Conservation (phyloP, 1,140 invertebrate genomes). For the Drosophila varians region DNA sequence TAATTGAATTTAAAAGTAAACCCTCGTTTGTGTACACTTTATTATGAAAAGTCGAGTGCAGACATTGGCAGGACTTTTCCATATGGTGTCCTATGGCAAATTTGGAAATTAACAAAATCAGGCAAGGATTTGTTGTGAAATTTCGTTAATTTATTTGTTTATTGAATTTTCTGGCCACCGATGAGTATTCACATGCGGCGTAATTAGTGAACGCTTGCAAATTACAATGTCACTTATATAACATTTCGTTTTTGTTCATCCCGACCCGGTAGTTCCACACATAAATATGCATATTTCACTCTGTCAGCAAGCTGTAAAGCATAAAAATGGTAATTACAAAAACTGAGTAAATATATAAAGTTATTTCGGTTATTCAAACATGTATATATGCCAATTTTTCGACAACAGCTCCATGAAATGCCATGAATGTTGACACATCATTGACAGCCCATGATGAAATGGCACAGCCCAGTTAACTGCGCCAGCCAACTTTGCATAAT, state of each 20-base stretch:
- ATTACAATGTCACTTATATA: slow-evolving; percentile 28
- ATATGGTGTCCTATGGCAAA: slow-evolving; percentile 40
- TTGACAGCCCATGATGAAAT: background rate
- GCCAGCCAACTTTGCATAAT: background rate
- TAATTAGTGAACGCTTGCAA: slow-evolving; percentile 42
- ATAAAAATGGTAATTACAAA: slow-evolving; percentile 73
- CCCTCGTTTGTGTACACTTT: slow-evolving; percentile 54
- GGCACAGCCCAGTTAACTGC: background rate
- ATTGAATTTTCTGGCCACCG: slow-evolving; percentile 44
- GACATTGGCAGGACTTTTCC: slow-evolving; percentile 35
- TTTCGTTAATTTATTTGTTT: slow-evolving; percentile 74
- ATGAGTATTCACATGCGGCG: slow-evolving; percentile 17
- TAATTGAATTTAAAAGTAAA: background rate
- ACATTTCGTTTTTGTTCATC: slow-evolving; percentile 35
- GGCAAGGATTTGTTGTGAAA: slow-evolving; percentile 53
- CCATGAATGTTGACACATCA: slow-evolving; percentile 41
- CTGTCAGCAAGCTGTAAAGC: slow-evolving; percentile 52
- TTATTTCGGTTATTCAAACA: slow-evolving; percentile 24
- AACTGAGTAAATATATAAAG: slow-evolving; percentile 27
- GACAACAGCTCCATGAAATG: slow-evolving; percentile 47
- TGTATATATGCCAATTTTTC: slow-evolving; percentile 38
- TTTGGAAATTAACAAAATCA: slow-evolving; percentile 75
- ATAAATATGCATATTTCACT: slow-evolving; percentile 5
- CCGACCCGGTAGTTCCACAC: background rate
- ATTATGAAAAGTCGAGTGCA: slow-evolving; percentile 57